Evolutionary conservation across 1,140 invertebrate genomes (phyloP), one percentile per base, ranked within the genome.

Genomic region (Archegozetes longisetosus): DNA sequence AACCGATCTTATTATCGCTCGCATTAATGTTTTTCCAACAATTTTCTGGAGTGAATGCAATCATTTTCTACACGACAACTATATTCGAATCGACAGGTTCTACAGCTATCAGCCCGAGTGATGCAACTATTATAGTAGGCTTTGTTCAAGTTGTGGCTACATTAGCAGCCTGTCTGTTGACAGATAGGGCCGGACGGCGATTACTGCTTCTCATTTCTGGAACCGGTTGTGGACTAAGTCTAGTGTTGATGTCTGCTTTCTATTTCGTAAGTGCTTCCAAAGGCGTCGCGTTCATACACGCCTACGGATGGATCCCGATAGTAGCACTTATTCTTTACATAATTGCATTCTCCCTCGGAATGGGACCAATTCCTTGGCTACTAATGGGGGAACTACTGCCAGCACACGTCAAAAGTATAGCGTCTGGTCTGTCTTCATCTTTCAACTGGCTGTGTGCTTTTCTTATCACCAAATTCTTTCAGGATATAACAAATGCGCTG

Each of bases 21-120:
- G 85, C 85, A 1, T 75, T 95, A 26, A 93, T 94, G 90, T 82
- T 88, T 68, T 88, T 94, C 77, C 90, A 95, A 76, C 90, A 95
- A 72, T 74, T 92, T 60, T 88, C 83, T 64, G 91, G 90, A 24
- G 91, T 91, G 64, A 93, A 92, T 66, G 88, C 88, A 2, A 83
- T 93, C 24, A 88, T 94, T 64, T 93, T 92, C 69, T 94, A 94
- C 68, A 88, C 88, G 0, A 84, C 83, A 14, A 75, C 75, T 50
- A 93, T 96, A 53, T 95, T 95, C 71, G 72, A 65, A 1, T 75
- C 75, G 2, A 78, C 84, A 9, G 78, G 79, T 1, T 79, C 80
- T 62, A 12, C 49, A 32, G 83, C 70, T 1, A 75, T 87, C 13
- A 64, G 76, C 13, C 60, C 79, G 0, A 70, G 73, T 27, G 66